Percentiles rank a stretch among this genome's conserved stretches.
phyloP scores from a whole-genome alignment of 2,113 vertebrate genomes.

The Pelmatolapia mariae region DNA sequence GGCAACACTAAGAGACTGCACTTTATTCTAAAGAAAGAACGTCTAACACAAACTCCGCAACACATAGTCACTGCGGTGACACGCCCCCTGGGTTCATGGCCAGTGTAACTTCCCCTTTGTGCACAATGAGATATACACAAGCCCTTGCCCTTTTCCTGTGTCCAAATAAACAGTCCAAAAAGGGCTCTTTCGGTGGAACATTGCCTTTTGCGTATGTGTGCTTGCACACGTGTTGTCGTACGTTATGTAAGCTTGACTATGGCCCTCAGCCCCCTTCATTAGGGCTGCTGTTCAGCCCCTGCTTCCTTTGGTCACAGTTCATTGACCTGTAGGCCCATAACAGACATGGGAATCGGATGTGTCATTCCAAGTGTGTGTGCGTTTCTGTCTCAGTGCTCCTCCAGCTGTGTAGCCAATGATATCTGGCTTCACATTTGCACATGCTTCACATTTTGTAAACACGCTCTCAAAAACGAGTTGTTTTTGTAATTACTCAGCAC shows the following conservation, averaged over 20 bases:
- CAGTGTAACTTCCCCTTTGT: slow-evolving; percentile 29
- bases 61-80: neutral
- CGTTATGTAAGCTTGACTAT: slow-evolving; percentile 61
- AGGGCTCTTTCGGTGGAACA: slow-evolving; percentile 33
- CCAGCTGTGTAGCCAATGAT: neutral
- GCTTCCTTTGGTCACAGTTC: slow-evolving; percentile 45
- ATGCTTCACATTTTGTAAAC: slow-evolving; percentile 2
- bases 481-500: neutral
- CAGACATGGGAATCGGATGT: slow-evolving; percentile 36
- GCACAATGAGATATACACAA: slow-evolving; percentile 51
- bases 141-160: slow-evolving; percentile 71
- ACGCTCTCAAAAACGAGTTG: neutral
- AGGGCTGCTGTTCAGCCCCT: slow-evolving; percentile 16
- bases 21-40: neutral
- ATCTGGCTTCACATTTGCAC: neutral
- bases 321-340: slow-evolving; percentile 15
- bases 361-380: neutral
- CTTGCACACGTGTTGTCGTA: neutral
- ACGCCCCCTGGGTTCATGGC: slow-evolving; percentile 42
- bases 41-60: neutral
- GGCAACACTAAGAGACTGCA: neutral
- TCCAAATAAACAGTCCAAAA: slow-evolving; percentile 68
- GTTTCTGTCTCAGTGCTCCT: neutral
- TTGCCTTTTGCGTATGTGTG: neutral
- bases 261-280: slow-evolving; percentile 6